Evolutionary conservation across 2,888 invertebrate species (phyloP), one percentile per base, ranked within the genome.

Genomic region (Caenorhabditis wallacei): DNA sequence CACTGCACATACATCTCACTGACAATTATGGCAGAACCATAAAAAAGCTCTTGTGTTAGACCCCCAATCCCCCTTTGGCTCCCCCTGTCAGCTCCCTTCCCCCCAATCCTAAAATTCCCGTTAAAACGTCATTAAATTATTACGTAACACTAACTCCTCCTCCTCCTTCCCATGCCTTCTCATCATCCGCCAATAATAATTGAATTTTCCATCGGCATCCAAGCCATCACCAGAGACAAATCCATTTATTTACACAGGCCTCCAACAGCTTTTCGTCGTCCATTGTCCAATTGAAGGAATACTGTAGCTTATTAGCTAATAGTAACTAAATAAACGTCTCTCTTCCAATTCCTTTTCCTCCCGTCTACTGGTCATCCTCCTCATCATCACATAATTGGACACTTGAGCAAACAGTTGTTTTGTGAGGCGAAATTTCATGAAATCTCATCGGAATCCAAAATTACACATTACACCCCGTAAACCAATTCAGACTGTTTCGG

Each of bases 251-350:
- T 66, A 20, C 66, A 24, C 66, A 66, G 64, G 24, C 66, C 53
- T 66, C 66, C 66, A 66, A 22, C 43, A 51, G 35, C 24, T 40
- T 40, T 40, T 40, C 35, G 3, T 18, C 35, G 5, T 63, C 63
- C 48, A 35, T 64, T 64, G 64, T 66, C 46, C 18, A 37, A 22
- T 18, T 30, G 16, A 22, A n/a, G 30, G 64, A 35, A 48, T 66
- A 66, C 66, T 66, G 66, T 66, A 66, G 66, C 53, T 18, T 66
- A 66, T 66, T 66, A 66, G 66, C 24, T 66, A 53, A 66, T 66
- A 66, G 66, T 66, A 66, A 66, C 66, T 35, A 66, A 66, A 66
- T 66, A 66, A 56, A 56, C 56, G 56, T 56, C 56, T 56, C 22
- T 3, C 35, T 53, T 30, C 30, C 30, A n/a, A n/a, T n/a, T 30